phyloP scores from a whole-genome alignment of 2,888 invertebrate genomes.

The Polymixis lichenea region DNA sequence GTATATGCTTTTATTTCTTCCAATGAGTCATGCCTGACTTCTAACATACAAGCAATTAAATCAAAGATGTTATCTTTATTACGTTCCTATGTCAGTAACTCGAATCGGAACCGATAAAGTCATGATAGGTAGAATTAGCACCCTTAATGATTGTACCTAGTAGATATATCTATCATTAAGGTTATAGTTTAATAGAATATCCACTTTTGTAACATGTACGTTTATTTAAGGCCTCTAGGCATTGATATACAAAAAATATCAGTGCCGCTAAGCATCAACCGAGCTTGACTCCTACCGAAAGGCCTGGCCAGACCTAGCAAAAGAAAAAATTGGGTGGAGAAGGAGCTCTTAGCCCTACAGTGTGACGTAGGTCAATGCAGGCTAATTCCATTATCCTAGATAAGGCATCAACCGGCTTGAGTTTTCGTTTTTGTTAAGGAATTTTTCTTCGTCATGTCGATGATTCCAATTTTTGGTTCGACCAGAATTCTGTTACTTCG shows the following conservation, averaged over 20 bases:
- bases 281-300: too few relatives aligned
- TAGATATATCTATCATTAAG: too few relatives aligned
- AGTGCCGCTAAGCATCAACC: neutral
- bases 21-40: constrained; percentile 38
- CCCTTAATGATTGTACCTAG: neutral
- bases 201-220: neutral
- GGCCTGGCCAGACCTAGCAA: too few relatives aligned
- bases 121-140: neutral
- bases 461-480: too few relatives aligned
- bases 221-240: neutral
- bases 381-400: too few relatives aligned
- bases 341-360: too few relatives aligned
- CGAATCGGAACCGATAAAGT: constrained; percentile 1
- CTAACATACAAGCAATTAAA: constrained; percentile 12
- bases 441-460: too few relatives aligned
- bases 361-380: too few relatives aligned
- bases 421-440: neutral
- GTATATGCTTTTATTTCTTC: constrained; percentile 23
- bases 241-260: neutral
- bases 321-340: too few relatives aligned
- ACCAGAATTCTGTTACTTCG: too few relatives aligned
- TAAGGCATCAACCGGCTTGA: neutral
- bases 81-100: constrained; percentile 14
- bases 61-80: constrained; percentile 39
- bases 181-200: neutral